Base-by-base conservation (phyloP, 2,888 invertebrate species). In the Rhyacophila evoluta region DNA sequence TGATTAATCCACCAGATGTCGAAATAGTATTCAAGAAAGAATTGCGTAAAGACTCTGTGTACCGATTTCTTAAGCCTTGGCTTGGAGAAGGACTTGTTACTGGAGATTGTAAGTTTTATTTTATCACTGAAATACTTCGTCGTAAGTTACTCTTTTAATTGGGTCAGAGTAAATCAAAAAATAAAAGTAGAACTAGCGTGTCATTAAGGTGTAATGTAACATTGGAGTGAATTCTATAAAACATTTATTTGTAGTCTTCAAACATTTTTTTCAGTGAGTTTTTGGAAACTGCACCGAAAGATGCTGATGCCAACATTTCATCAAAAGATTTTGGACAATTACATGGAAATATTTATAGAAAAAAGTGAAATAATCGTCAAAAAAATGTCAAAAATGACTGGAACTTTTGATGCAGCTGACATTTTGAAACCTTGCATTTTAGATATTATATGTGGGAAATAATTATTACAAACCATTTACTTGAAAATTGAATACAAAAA, bases 51-150 rank as follows among this genome's bases (percentile, higher is more conserved):
- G 88, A 88, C 82, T 84, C 82, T 2, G 85, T 86, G 0, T 88
- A 88, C 41, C 87, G 85, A 82, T 88, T 88, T 81, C 84, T 88
- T 12, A 84, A 78, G 81, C 81, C 83, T 5, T 88, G 88, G 88
- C 81, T 88, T 5, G 88, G 88, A 41, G 86, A 88, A 76, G 88
- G 88, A 36, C 84, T 88, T 0, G 88, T 88, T 80, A 86, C 87
- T 2, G 87, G 88, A 1, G 33, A 37, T 28, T 39, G 29, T 78
- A 12, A 38, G 27, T n/a, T n/a, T n/a, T n/a, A n/a, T n/a, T n/a
- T n/a, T n/a, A n/a, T n/a, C n/a, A n/a, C n/a, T n/a, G n/a, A n/a
- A n/a, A n/a, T n/a, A n/a, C n/a, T n/a, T n/a, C n/a, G n/a, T n/a
- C n/a, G n/a, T n/a, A n/a, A n/a, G n/a, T n/a, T n/a, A n/a, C n/a